Conservation (phyloP, 37 sponge, comb jelly and placozoan genomes). For the Ianthella basta region DNA sequence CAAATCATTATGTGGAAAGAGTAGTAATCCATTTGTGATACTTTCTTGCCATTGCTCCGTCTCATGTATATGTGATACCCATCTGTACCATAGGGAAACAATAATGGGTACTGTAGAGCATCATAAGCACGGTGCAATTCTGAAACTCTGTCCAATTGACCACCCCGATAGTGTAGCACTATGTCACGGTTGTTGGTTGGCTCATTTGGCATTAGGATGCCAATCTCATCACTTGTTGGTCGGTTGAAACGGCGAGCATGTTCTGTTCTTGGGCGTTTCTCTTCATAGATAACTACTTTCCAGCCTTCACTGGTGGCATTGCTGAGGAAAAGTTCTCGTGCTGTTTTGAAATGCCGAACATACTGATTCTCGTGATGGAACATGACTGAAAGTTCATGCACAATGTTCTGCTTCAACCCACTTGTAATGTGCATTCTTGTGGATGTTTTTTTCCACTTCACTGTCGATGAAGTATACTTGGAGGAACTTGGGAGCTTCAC, state of each 20-base stretch:
- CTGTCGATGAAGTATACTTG: slow-evolving; percentile 34
- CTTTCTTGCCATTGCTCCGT: slow-evolving; percentile 30
- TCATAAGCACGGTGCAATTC: slow-evolving; percentile 37
- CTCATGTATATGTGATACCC: slow-evolving; percentile 29
- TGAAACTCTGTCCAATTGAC: not conserved
- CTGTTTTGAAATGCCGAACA: slow-evolving; percentile 7
- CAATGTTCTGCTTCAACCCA: slow-evolving; percentile 30
- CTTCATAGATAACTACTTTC: slow-evolving; percentile 44
- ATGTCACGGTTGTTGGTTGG: slow-evolving; percentile 9
- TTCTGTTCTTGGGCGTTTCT: slow-evolving; percentile 27
- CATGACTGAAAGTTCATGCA: not conserved
- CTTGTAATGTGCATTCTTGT: not conserved
- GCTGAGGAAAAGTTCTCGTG: not conserved
- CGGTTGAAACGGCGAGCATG: slow-evolving; percentile 34
- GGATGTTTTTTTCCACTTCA: not conserved
- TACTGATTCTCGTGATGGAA: slow-evolving; percentile 8
- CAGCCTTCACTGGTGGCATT: not conserved
- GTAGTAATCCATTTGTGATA: slow-evolving; percentile 53
- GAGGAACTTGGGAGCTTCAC: slow-evolving; percentile 39
- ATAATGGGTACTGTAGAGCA: slow-evolving; percentile 42
- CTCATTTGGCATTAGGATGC: slow-evolving; percentile 31
- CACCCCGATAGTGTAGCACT: slow-evolving; percentile 24
- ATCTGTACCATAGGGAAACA: slow-evolving; percentile 48
- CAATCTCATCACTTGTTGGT: slow-evolving; percentile 39
- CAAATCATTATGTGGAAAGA: slow-evolving; percentile 53